Conservation (phyloP, 2,888 invertebrate species). For the Spodoptera exigua region DNA sequence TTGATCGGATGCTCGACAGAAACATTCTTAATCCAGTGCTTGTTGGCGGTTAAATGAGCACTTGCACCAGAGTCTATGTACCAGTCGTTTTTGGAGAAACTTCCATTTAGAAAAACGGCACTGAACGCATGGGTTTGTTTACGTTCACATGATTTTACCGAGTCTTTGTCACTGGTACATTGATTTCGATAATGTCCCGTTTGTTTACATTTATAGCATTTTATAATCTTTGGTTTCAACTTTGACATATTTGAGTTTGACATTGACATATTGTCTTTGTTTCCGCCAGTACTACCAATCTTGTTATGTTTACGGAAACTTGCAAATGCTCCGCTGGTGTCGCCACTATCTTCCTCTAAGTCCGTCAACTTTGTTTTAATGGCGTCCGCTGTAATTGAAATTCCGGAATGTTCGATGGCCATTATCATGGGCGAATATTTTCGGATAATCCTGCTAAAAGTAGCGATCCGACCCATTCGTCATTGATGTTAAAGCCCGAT, state of each 20-base stretch:
- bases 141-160: constrained; percentile 37
- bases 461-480: constrained; percentile 50
- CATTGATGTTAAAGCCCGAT: constrained; percentile 44
- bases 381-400: too few species aligned
- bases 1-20: too few species aligned
- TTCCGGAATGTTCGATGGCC: constrained; percentile 48
- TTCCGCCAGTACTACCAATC: constrained; percentile 39
- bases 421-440: constrained; percentile 50
- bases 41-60: too few species aligned
- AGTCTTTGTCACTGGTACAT: constrained; percentile 39
- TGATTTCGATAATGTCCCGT: constrained; percentile 51
- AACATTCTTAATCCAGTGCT: too few species aligned
- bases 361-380: constrained; percentile 49
- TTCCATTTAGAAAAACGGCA: constrained; percentile 51
- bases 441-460: constrained; percentile 47
- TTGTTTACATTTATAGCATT: constrained; percentile 55
- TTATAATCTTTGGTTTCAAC: constrained; percentile 35
- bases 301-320: constrained; percentile 45
- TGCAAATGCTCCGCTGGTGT: constrained; percentile 35
- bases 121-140: constrained; percentile 52
- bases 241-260: constrained; percentile 43
- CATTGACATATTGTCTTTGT: too few species aligned
- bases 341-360: constrained; percentile 42
- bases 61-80: too few species aligned
- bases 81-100: constrained; percentile 54